Conservation (phyloP, 1,140 invertebrate species). For the Drosophila suzukii region DNA sequence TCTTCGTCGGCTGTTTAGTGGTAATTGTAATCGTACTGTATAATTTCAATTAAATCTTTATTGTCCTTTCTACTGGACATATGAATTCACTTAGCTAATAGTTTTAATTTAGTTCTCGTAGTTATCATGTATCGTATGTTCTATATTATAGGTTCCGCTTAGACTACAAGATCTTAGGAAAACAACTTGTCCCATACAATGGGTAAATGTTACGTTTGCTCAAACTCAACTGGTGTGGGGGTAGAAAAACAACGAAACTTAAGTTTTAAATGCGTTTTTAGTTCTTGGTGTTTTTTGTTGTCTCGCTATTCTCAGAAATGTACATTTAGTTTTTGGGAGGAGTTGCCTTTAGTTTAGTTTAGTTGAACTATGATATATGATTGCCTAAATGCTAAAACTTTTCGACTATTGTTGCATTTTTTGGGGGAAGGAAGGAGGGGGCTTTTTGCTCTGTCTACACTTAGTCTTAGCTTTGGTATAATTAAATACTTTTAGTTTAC, state of each 20-base stretch:
- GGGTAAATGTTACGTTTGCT: conserved; percentile 40
- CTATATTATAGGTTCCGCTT: conserved; percentile 58
- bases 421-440: conserved; percentile 44
- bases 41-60: conserved; percentile 72
- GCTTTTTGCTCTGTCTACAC: conserved; percentile 52
- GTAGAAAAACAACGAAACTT: conserved; percentile 56
- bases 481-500: conserved; percentile 61
- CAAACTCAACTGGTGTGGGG: conserved; percentile 63
- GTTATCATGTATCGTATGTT: conserved; percentile 36
- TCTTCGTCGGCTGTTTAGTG: conserved; percentile 23
- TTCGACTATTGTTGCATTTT: conserved; percentile 55
- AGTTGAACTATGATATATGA: conserved; percentile 81
- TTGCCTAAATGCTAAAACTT: conserved; percentile 80
- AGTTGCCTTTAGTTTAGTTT: conserved; percentile 53
- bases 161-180: conserved; percentile 71
- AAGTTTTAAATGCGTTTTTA: conserved; percentile 75
- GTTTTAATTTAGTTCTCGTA: conserved; percentile 49
- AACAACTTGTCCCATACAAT: conserved; percentile 50
- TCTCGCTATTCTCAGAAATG: conserved; percentile 26
- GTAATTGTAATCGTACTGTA: conserved; percentile 48
- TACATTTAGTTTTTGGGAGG: conserved; percentile 34
- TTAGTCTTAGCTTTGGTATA: conserved; percentile 58
- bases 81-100: conserved; percentile 70
- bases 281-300: conserved; percentile 30
- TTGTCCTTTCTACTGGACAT: conserved; percentile 78